Conservation (phyloP, 2,888 invertebrate species). For the Eupithecia dodoneata region DNA sequence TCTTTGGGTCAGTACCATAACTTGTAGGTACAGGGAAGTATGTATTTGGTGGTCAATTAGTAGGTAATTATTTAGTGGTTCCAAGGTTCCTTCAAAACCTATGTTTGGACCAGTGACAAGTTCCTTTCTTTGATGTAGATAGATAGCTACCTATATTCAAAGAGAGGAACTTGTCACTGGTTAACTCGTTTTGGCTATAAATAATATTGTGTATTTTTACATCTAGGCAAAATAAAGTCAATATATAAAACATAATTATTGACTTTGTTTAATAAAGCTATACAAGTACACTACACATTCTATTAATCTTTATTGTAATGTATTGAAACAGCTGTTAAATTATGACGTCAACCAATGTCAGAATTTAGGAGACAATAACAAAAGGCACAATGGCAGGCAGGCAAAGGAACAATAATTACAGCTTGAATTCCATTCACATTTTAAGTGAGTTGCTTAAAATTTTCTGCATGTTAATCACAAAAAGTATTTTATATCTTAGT, state of each 20-base stretch:
- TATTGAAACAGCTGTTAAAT: neutral
- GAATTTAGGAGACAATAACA: neutral
- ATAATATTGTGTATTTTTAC: neutral
- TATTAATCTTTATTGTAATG: neutral
- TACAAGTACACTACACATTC: neutral
- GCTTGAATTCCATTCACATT: too few species aligned
- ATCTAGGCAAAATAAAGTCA: neutral
- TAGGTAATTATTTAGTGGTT: neutral
- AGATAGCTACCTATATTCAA: too few species aligned
- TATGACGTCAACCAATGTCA: neutral
- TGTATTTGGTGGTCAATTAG: neutral
- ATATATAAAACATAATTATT: neutral
- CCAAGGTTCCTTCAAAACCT: neutral
- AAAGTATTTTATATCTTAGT: neutral
- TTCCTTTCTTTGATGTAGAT: too few species aligned
- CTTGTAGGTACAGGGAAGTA: neutral
- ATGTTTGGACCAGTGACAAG: too few species aligned
- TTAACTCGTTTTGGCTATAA: neutral
- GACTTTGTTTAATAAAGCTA: neutral
- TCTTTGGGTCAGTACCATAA: neutral
- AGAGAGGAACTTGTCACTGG: neutral
- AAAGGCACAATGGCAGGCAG: neutral
- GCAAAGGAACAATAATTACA: too few species aligned
- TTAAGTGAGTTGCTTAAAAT: neutral
- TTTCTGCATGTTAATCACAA: neutral